phyloP scores from a whole-genome alignment of 2,888 invertebrate genomes.

The Coenonympha glycerion region DNA sequence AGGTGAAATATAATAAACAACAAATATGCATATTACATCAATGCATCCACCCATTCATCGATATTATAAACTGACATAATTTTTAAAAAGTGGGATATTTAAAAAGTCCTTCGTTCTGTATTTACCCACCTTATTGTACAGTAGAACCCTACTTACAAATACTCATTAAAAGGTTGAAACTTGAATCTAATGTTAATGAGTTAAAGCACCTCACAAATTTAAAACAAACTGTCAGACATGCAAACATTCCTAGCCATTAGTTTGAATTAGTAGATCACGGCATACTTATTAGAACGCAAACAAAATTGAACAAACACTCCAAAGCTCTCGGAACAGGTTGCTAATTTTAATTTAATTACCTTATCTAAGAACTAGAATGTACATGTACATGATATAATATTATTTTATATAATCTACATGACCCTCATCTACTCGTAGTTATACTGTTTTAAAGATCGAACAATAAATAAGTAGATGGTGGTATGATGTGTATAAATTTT shows the following conservation, averaged over 20 bases:
- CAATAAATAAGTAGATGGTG: too few species aligned
- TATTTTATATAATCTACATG: neutral
- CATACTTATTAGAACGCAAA: slow-evolving; percentile 34
- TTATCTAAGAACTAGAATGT: neutral
- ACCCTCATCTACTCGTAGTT: too few species aligned
- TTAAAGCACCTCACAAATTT: slow-evolving; percentile 6
- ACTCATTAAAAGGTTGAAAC: neutral
- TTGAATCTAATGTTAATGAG: slow-evolving; percentile 18
- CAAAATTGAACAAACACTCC: slow-evolving; percentile 23
- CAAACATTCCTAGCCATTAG: slow-evolving; percentile 35
- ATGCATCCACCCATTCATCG: too few species aligned
- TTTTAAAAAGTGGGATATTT: neutral
- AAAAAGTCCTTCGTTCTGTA: neutral
- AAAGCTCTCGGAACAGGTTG: slow-evolving; percentile 20
- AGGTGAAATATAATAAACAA: too few species aligned
- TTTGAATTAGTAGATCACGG: slow-evolving; percentile 35
- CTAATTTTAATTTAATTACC: neutral
- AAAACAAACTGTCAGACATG: slow-evolving; percentile 23
- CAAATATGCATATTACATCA: too few species aligned
- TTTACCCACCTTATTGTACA: neutral
- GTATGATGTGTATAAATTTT: too few species aligned
- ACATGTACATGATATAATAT: too few species aligned
- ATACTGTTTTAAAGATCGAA: too few species aligned
- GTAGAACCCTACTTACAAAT: neutral
- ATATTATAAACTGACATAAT: too few species aligned